Percentiles rank a stretch among this genome's conserved stretches.
Conservation (phyloP, 2,888 invertebrate genomes). For the Eupithecia pulchellata region DNA sequence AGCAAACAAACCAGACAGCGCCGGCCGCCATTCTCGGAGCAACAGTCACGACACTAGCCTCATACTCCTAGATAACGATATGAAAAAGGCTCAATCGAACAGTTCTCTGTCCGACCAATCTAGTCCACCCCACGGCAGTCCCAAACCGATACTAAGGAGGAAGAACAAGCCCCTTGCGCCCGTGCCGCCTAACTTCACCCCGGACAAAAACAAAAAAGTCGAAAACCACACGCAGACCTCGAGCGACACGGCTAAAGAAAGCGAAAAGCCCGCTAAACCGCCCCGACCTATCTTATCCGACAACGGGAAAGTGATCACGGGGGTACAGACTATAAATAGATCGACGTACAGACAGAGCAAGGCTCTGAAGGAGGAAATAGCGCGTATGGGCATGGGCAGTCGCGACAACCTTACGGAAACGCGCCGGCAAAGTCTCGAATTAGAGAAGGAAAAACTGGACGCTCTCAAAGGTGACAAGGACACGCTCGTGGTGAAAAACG, state of each 20-base stretch:
- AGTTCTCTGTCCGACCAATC: slow-evolving; percentile 88
- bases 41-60: slow-evolving; percentile 87
- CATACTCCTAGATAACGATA: slow-evolving; percentile 78
- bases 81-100: slow-evolving; percentile 87
- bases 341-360: slow-evolving; percentile 83
- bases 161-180: slow-evolving; percentile 91
- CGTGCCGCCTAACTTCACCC: slow-evolving; percentile 87
- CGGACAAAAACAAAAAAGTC: slow-evolving; percentile 74
- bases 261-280: slow-evolving; percentile 87
- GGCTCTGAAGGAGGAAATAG: slow-evolving; percentile 78
- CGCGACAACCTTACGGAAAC: slow-evolving; percentile 75
- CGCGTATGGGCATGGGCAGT: slow-evolving; percentile 63
- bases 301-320: slow-evolving; percentile 77
- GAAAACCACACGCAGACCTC: slow-evolving; percentile 56
- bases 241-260: slow-evolving; percentile 52
- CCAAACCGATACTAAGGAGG: slow-evolving; percentile 88
- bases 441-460: slow-evolving; percentile 81
- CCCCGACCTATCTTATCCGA: slow-evolving; percentile 86
- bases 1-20: slow-evolving; percentile 25
- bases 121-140: slow-evolving; percentile 90
- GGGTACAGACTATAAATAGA: slow-evolving; percentile 86
- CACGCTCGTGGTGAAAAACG: slow-evolving; percentile 69
- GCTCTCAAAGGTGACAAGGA: slow-evolving; percentile 50
- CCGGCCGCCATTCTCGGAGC: slow-evolving; percentile 83
- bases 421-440: slow-evolving; percentile 84